Evolutionary conservation across 2,888 invertebrate species (phyloP), one percentile per base, ranked within the genome.

Genomic region (Coenonympha arcania): DNA sequence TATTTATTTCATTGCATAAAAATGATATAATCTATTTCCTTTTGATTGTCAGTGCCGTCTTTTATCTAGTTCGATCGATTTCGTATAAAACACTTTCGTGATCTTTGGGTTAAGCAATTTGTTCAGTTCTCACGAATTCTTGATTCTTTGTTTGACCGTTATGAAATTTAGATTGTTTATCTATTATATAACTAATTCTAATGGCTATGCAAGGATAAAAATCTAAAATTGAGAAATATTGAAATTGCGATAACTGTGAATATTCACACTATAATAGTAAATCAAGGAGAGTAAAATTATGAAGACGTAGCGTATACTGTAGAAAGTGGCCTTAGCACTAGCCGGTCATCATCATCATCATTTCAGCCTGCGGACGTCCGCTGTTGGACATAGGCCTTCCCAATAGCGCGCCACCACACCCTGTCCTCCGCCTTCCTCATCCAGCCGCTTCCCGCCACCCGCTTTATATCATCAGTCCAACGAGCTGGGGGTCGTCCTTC

Each of bases 91-190:
- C 18, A 44, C 36, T 47, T 31, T 70, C 71, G 71, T 68, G 71
- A 69, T 68, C 46, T 20, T 16, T 6, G 13, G 5, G 64, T 76
- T 65, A 59, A 48, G 73, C 65, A 76, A 76, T 63, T 60, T 50
- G 44, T 46, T 50, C 57, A 62, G 64, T 71, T 76, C 76, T 71
- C 75, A 76, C 74, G 72, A 68, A 22, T 58, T 48, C 53, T 53
- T 56, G 30, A n/a, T 20, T 20, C 30, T 56, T 1, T 15, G 52
- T 45, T 59, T 48, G 45, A 26, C 33, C 19, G 31, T 47, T 47
- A 50, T 46, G 49, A 52, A 55, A 55, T 52, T 43, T 22, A n/a
- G 24, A 46, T 49, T 47, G 41, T 45, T 39, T 42, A 37, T 47
- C 30, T 41, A 46, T 45, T 31, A 39, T 24, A 39, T 16, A 37